Evolutionary conservation across 2,888 invertebrate species (phyloP).

Genomic region (Trisateles emortualis): DNA sequence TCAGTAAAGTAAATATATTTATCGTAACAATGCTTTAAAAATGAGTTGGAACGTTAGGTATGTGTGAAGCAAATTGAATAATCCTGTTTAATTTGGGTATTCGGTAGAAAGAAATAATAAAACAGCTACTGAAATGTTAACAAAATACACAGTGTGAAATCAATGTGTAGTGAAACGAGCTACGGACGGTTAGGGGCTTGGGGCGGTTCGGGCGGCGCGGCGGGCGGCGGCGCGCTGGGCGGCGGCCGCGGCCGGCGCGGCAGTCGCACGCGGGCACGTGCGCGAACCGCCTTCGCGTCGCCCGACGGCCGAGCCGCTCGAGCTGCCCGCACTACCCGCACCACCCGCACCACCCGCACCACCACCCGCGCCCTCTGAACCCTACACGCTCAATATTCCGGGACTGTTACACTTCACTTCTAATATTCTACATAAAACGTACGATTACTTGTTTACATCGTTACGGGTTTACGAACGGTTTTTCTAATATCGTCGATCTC

Average conservation of each 20-base stretch:
- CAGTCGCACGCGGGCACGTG: constrained; percentile 83
- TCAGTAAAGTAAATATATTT: background rate
- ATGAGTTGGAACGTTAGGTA: background rate
- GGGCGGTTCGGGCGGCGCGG: constrained; percentile 32
- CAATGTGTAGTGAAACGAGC: constrained; percentile 52
- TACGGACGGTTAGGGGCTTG: constrained; percentile 23
- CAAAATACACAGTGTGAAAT: constrained; percentile 47
- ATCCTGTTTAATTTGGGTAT: constrained; percentile 10
- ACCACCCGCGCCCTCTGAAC: constrained; percentile 63
- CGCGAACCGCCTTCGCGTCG: constrained; percentile 73
- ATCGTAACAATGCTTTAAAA: background rate
- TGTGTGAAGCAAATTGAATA: constrained; percentile 6
- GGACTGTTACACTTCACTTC: constrained; percentile 26
- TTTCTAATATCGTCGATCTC: constrained; percentile 24
- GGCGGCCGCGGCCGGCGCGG: constrained; percentile 69
- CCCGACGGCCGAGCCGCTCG: constrained; percentile 50
- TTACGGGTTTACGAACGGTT: constrained; percentile 14
- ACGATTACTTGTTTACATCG: constrained; percentile 18
- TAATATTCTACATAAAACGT: constrained; percentile 21
- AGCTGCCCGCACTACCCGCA: constrained; percentile 57
- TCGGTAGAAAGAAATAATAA: constrained; percentile 18
- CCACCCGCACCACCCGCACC: constrained; percentile 50
- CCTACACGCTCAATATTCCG: constrained; percentile 71
- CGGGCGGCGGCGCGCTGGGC: constrained; percentile 57
- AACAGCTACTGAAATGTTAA: constrained; percentile 27